These are phyloP conservation scores for Menura novaehollandiae DNA, from an alignment of 2,113 vertebrate species.

Conservation along the genomic window DNA sequence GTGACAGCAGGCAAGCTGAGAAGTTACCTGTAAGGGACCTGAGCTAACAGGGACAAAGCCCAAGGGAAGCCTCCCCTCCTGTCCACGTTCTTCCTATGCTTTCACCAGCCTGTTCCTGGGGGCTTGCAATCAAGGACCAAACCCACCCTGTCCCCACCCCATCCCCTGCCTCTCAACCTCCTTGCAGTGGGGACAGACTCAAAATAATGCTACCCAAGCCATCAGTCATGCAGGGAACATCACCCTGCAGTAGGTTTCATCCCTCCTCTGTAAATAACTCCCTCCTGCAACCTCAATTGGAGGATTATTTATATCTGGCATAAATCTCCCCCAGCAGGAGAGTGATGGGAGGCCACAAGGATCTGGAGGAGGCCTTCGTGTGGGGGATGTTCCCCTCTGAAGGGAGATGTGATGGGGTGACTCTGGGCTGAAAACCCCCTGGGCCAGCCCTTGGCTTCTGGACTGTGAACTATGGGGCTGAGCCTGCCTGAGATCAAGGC, in stretches of 20 bases:
- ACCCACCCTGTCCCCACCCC: neutral
- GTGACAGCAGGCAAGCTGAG: neutral
- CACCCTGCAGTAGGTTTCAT: neutral
- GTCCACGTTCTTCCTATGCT: rapidly evolving
- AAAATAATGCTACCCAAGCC: neutral
- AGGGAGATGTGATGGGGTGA: neutral
- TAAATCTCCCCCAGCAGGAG: neutral
- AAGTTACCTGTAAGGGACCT: neutral
- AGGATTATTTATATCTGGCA: neutral
- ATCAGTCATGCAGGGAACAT: neutral
- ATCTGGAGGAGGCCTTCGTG: rapidly evolving
- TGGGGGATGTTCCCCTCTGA: rapidly evolving
- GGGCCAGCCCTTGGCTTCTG: neutral
- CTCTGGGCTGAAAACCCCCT: neutral
- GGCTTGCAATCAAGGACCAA: neutral
- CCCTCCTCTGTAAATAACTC: neutral
- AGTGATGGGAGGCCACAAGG: neutral
- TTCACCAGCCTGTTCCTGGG: neutral
- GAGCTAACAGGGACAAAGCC: neutral
- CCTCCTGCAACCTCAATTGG: neutral
- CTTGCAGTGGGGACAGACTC: neutral
- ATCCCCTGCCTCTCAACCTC: neutral
- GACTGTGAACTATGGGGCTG: rapidly evolving
- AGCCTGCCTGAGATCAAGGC: neutral
- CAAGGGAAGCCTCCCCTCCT: neutral